Base-by-base conservation (phyloP, 2,888 invertebrate species). In the Drosophila mimica region DNA sequence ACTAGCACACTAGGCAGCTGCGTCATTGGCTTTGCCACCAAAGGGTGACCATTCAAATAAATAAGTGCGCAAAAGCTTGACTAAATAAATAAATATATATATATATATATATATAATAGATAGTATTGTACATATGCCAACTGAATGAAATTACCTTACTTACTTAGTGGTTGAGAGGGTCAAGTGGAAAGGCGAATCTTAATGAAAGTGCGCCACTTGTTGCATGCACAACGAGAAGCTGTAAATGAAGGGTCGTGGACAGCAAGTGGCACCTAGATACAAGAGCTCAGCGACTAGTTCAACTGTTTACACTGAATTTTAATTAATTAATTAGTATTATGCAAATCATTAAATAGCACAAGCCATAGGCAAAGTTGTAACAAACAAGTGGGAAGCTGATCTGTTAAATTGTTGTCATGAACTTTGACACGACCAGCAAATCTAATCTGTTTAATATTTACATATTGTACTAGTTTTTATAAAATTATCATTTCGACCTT, bases 1-100 rank as follows among this genome's bases (percentile, higher is more conserved):
- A 83, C 83, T 74, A 75, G 88, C 75, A 85, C 88, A 88, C 62
- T 46, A 52, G 65, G 61, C 67, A 72, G 81, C 79, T 74, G 59
- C 73, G 74, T 72, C 78, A 79, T 70, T 59, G 74, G 81, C 72
- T 72, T 81, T 56, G 82, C 81, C 76, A 69, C 70, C 66, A 69
- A 74, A 73, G 67, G 73, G 52, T 71, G 64, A 62, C 61, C 51
- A 67, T 36, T 38, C 67, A 71, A 67, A 69, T 54, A 70, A 63
- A 69, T 60, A 75, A 63, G 69, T 48, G 62, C 66, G 70, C 60
- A 66, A 63, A 60, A 65, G 53, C 61, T 60, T 58, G 53, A 66
- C 43, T 67, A 71, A 66, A 76, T 53, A 72, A 67, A 72, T 66
- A 67, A 68, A 56, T 56, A 68, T 36, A 62, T 57, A 70, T 58